phyloP scores from a whole-genome alignment of 2,797 vertebrate genomes.

The Diplodus puntazzo region DNA sequence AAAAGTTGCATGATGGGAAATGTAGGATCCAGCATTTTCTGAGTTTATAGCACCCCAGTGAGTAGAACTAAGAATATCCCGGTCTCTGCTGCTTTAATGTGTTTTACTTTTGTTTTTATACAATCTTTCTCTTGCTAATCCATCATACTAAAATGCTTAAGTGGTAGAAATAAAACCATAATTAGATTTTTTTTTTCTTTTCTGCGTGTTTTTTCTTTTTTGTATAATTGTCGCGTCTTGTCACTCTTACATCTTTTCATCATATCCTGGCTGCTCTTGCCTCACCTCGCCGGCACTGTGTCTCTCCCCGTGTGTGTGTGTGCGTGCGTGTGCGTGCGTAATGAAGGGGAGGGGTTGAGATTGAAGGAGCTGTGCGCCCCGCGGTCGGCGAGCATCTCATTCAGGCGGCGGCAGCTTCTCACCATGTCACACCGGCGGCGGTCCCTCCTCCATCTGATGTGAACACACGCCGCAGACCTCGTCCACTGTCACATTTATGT shows the following conservation, averaged over 20 bases:
- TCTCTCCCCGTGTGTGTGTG: neutral
- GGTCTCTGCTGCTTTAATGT: neutral
- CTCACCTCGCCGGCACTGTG: slow-evolving; percentile 6
- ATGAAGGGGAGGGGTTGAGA: slow-evolving; percentile 52
- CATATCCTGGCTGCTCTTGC: slow-evolving; percentile 23
- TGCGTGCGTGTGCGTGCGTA: neutral
- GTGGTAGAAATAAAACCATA: too few relatives aligned
- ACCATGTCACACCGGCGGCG: slow-evolving; percentile 40
- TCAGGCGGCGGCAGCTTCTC: slow-evolving; percentile 14
- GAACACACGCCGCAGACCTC: neutral
- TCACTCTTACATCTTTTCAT: slow-evolving; percentile 32
- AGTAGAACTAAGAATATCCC: neutral
- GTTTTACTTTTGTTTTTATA: neutral
- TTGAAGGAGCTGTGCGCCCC: slow-evolving; percentile 14
- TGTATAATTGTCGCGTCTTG: neutral
- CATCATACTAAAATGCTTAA: neutral
- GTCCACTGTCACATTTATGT: slow-evolving; percentile 46
- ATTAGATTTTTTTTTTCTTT: neutral
- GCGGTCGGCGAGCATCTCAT: slow-evolving; percentile 54
- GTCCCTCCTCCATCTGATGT: slow-evolving; percentile 9
- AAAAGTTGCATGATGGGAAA: slow-evolving; percentile 5
- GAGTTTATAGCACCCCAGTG: neutral
- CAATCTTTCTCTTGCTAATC: neutral
- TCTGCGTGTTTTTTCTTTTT: neutral
- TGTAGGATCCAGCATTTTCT: neutral